Conservation (phyloP, 2,797 vertebrate species). For the Poecile montanus region DNA sequence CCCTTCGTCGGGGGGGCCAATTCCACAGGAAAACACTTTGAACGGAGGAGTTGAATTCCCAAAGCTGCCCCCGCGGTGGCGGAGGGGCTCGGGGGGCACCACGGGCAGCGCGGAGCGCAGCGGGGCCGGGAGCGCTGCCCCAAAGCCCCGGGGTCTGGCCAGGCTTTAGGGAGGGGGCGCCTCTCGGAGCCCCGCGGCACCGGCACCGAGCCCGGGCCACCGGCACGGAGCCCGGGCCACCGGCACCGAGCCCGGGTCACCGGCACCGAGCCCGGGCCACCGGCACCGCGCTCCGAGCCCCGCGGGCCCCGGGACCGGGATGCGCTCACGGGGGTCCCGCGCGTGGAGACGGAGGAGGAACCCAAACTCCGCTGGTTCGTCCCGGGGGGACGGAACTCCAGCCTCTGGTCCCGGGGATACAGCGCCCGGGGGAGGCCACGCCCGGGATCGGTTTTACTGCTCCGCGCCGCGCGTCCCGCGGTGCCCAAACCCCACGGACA, state of each 20-base stretch:
- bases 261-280: not conserved
- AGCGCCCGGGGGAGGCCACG: not conserved
- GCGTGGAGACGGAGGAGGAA: not conserved
- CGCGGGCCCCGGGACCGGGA: not conserved
- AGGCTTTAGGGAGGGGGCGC: accelerated
- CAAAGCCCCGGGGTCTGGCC: not conserved
- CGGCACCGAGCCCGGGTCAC: not conserved
- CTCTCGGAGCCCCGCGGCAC: not conserved
- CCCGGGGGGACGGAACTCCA: not conserved
- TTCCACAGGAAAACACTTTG: not conserved
- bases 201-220: not conserved
- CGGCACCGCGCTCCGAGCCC: not conserved
- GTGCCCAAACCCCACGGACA: not conserved
- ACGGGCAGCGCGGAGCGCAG: not conserved
- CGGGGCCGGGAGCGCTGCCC: not conserved
- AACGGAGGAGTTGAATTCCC: accelerated
- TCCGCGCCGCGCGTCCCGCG: not conserved
- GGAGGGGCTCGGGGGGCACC: not conserved
- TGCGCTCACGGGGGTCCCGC: not conserved
- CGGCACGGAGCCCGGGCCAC: too few species aligned
- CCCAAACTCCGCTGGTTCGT: not conserved
- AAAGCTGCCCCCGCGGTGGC: not conserved
- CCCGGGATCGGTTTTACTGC: not conserved
- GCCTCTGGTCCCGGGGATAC: not conserved
- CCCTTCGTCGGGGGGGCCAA: accelerated